Evolutionary conservation across 2,113 vertebrate species (phyloP).

Genomic region (Rhadina sibilatrix): DNA sequence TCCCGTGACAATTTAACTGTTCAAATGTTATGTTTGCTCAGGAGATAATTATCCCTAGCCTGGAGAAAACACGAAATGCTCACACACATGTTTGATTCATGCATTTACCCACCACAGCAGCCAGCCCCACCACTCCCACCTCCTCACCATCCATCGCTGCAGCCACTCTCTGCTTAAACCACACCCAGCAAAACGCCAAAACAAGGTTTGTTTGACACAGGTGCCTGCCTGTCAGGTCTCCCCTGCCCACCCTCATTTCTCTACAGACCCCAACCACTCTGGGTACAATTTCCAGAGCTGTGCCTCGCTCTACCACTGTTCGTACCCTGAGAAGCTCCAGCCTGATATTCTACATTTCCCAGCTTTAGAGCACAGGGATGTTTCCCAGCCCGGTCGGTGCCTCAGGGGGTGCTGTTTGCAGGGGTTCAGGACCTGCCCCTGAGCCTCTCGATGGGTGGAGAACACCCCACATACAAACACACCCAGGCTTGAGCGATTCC

Average conservation of each 20-base stretch:
- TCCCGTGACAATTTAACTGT: neutral
- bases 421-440: fast-evolving
- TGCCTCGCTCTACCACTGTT: neutral
- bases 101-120: neutral
- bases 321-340: neutral
- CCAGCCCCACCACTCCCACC: neutral
- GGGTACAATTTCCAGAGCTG: neutral
- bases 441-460: fast-evolving
- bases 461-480: fast-evolving
- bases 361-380: fast-evolving
- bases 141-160: neutral
- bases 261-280: neutral
- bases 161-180: neutral
- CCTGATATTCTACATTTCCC: fast-evolving
- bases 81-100: neutral
- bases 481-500: fast-evolving
- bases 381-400: fast-evolving
- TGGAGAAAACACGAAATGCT: neutral
- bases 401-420: fast-evolving
- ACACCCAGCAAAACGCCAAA: neutral
- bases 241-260: neutral
- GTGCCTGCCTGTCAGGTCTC: neutral
- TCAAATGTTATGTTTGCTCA: neutral
- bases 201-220: too few species aligned
- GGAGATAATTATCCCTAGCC: neutral